phyloP scores from a whole-genome alignment of 1,140 invertebrate genomes.

The Fopius arisanus region DNA sequence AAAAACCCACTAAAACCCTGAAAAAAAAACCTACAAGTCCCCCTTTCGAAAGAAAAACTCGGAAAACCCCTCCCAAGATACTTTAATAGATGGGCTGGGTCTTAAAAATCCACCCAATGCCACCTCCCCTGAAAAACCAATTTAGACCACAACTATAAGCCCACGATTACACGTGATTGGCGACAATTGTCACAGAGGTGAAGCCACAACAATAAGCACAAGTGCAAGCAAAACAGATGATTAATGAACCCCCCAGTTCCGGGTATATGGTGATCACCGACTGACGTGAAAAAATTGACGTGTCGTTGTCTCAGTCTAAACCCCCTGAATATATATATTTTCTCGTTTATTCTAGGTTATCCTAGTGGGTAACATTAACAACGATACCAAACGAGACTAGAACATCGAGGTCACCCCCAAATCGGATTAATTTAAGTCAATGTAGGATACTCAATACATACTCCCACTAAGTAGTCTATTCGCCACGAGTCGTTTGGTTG shows the following conservation, averaged over 20 bases:
- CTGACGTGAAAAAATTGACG: not conserved
- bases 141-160: constrained; percentile 3
- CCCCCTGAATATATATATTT: constrained; percentile 13
- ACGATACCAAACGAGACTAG: constrained; percentile 30
- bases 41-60: not conserved
- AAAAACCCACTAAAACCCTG: too few species aligned
- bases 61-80: not conserved
- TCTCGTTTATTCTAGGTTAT: not conserved
- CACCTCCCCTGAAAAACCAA: not conserved
- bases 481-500: constrained; percentile 45
- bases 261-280: constrained; percentile 43
- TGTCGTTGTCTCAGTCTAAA: not conserved
- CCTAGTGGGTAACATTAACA: not conserved
- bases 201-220: not conserved
- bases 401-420: constrained; percentile 58
- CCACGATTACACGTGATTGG: not conserved
- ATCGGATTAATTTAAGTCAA: constrained; percentile 65
- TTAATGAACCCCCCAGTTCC: constrained; percentile 22
- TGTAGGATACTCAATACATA: constrained; percentile 26
- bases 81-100: not conserved
- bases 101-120: not conserved
- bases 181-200: not conserved
- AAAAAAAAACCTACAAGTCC: too few species aligned
- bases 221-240: not conserved
- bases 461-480: constrained; percentile 30